phyloP scores from a whole-genome alignment of 2,797 vertebrate species.

The Octomys mimax region DNA sequence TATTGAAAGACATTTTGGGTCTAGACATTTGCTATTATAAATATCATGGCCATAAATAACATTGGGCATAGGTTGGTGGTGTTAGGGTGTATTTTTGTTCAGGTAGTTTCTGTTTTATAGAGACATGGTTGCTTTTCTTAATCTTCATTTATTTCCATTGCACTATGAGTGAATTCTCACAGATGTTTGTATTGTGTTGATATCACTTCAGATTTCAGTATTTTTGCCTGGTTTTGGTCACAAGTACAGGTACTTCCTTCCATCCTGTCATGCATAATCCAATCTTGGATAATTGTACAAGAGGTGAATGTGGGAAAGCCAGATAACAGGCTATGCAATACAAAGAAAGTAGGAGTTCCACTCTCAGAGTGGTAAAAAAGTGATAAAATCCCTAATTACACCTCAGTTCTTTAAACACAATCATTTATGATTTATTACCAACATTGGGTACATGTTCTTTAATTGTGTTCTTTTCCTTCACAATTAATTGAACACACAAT shows the following conservation, averaged over 20 bases:
- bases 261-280: background rate
- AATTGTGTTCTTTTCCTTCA: slow-evolving; percentile 76
- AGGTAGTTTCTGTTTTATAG: background rate
- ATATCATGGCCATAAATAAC: background rate
- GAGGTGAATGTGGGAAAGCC: background rate
- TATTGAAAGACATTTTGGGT: background rate
- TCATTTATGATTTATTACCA: slow-evolving; percentile 76
- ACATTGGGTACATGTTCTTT: slow-evolving; percentile 64
- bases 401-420: slow-evolving; percentile 21
- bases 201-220: slow-evolving; percentile 39
- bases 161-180: slow-evolving; percentile 30
- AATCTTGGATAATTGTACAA: slow-evolving; percentile 57
- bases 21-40: background rate
- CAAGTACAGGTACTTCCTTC: background rate
- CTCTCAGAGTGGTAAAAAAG: slow-evolving; percentile 33
- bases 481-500: slow-evolving; percentile 76
- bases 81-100: slow-evolving; percentile 13
- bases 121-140: slow-evolving; percentile 8
- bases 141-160: slow-evolving; percentile 3
- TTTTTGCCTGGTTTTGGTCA: slow-evolving; percentile 13
- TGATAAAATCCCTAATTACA: slow-evolving; percentile 53
- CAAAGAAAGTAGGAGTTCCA: slow-evolving; percentile 30
- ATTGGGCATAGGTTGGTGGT: background rate
- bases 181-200: background rate
- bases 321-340: slow-evolving; percentile 14